These are phyloP conservation scores for Archilochus colubris DNA, from an alignment of 2,113 vertebrate species.

Conservation along the genomic window DNA sequence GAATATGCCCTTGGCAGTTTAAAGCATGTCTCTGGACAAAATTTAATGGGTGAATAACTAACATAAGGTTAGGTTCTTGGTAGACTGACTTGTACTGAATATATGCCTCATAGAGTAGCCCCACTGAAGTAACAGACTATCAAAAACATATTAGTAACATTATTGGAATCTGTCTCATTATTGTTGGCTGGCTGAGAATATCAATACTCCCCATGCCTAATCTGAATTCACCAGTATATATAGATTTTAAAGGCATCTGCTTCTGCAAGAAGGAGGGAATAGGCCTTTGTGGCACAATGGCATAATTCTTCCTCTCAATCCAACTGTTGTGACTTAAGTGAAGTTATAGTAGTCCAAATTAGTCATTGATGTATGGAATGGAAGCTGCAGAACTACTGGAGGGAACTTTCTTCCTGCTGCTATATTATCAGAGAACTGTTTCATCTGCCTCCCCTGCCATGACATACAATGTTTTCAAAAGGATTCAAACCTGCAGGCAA, in stretches of 20 bases:
- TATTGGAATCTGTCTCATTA: not conserved
- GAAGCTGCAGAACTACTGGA: slow-evolving; percentile 21
- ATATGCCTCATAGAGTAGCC: accelerated
- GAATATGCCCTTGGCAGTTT: not conserved
- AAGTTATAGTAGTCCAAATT: not conserved
- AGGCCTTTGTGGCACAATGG: not conserved
- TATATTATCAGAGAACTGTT: not conserved
- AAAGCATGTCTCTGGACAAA: not conserved
- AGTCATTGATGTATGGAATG: slow-evolving; percentile 21
- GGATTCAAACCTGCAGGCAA: slow-evolving; percentile 1
- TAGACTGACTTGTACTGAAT: not conserved
- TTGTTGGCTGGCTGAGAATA: not conserved
- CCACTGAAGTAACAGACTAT: not conserved
- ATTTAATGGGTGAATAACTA: not conserved
- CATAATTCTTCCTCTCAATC: not conserved
- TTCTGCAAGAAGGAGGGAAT: not conserved
- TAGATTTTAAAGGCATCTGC: not conserved
- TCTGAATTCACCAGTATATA: not conserved
- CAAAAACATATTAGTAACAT: accelerated
- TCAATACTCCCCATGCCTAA: not conserved
- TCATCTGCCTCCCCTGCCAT: not conserved
- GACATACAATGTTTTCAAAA: slow-evolving; percentile 5
- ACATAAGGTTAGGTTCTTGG: not conserved
- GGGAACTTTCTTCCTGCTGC: slow-evolving; percentile 14
- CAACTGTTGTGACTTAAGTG: not conserved